Evolutionary conservation across 1,140 invertebrate species (phyloP), one percentile per base, ranked within the genome.

Genomic region (Pseudoatta argentina): DNA sequence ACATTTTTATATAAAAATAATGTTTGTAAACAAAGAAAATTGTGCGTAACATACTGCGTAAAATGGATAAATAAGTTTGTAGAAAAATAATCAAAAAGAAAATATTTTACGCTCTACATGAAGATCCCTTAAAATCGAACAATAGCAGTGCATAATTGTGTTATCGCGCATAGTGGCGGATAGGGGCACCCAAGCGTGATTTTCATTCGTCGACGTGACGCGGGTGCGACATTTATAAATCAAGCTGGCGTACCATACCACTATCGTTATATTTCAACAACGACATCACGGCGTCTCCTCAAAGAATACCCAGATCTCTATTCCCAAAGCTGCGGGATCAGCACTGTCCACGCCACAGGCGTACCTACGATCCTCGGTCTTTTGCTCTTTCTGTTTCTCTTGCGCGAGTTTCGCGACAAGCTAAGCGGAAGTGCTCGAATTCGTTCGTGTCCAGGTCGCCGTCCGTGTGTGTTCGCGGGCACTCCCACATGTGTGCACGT

Each of bases 281-380:
- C 61, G 82, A 55, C 72, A 53, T 66, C 73, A 27, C 48, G 44
- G 30, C 66, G 30, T 66, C 39, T 75, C 24, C 71, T 78, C 75
- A 78, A 85, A 85, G 79, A 83, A 83, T 75, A 83, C 39, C 79
- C 69, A 75, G 79, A 83, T 75, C 69, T 83, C 79, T 73, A 83
- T 75, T 83, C 24, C 69, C 69, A 75, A 83, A 83, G 69, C 79
- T 83, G 79, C 79, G 55, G 79, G 79, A 83, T 83, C 79, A 83
- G 79, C 79, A 83, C 69, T 83, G 75, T 85, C 83, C 63, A 85
- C 83, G 55, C 55, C 64, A 81, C 48, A 30, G 64, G 34, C 63
- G n/a, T 73, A 34, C 4, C 30, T 34, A 67, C 39, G 34, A 34
- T 86, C 64, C 64, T 67, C 24, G 27, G n/a, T 86, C 72, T 67